phyloP scores from a whole-genome alignment of 2,797 vertebrate genomes.

The Pipistrellus kuhlii region DNA sequence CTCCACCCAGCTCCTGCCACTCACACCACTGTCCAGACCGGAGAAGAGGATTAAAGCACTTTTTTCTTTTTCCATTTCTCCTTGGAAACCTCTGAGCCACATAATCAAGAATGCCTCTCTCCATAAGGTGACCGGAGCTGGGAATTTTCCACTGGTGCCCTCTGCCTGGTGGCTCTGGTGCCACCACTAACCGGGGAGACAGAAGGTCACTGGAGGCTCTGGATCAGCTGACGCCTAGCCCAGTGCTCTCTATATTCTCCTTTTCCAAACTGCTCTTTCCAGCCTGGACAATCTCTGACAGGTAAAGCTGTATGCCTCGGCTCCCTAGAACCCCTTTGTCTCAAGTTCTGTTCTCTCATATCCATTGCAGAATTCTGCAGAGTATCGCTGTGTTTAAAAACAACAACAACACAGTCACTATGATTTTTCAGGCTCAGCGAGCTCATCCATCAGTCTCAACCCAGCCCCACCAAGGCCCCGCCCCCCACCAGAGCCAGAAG shows the following conservation, averaged over 20 bases:
- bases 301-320: too few relatives aligned
- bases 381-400: neutral
- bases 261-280: neutral
- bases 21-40: neutral
- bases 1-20: neutral
- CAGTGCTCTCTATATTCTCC: neutral
- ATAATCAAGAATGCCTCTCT: slow-evolving; percentile 26
- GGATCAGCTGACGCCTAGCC: neutral
- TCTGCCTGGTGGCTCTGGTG: neutral
- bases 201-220: neutral
- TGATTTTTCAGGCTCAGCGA: slow-evolving; percentile 54
- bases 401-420: neutral
- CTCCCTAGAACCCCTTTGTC: slow-evolving; percentile 16
- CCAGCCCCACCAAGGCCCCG: neutral
- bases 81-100: slow-evolving; percentile 34
- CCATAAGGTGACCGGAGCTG: neutral
- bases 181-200: slow-evolving; percentile 8
- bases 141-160: slow-evolving; percentile 47
- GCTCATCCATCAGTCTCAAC: neutral
- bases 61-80: slow-evolving; percentile 10
- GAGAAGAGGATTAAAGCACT: neutral
- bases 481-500: neutral
- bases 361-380: neutral
- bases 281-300: too few relatives aligned
- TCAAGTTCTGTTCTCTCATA: neutral